A percentile compares a stretch with the other conserved stretches of the same genome.
phyloP scores from a whole-genome alignment of 2,797 vertebrate genomes.

The Coregonus ussuriensis region DNA sequence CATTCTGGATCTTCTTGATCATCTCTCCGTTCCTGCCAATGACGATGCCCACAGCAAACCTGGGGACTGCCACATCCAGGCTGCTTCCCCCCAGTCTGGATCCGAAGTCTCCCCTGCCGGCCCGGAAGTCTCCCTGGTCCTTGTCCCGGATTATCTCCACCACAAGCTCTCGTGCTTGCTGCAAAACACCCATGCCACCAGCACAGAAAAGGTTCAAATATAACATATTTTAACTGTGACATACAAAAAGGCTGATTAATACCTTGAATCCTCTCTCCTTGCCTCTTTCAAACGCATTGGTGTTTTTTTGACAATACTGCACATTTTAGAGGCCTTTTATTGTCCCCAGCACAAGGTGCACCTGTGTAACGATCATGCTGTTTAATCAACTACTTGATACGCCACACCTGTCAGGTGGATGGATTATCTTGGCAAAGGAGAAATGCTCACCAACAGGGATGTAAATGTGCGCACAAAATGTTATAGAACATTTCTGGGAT shows the following conservation, averaged over 20 bases:
- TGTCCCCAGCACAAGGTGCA: no score
- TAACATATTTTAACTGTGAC: not conserved
- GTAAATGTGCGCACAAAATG: no score
- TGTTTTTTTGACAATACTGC: no score
- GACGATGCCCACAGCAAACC: conserved; percentile 97
- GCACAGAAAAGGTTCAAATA: not conserved
- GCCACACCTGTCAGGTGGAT: no score
- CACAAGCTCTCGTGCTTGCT: conserved; percentile 99
- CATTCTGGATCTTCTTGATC: conserved; percentile 99
- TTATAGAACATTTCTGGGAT: no score
- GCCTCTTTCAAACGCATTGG: not conserved
- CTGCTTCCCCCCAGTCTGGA: conserved; percentile 92
- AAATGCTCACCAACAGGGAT: no score
- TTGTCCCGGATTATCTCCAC: conserved; percentile 97
- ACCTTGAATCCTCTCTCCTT: not conserved
- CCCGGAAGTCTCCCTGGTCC: conserved; percentile 93
- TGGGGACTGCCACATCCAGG: conserved; percentile 93
- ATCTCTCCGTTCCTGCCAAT: conserved; percentile 98
- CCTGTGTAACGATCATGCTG: no score
- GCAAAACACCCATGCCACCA: conserved; percentile 27
- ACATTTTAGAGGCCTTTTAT: no score
- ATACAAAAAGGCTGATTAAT: not conserved
- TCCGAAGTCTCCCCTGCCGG: conserved; percentile 87
- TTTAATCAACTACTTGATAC: no score
- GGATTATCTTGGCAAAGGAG: no score